A percentile compares a stretch with the other conserved stretches of the same genome.
Conservation (phyloP, 2,113 vertebrate species). For the human region DNA sequence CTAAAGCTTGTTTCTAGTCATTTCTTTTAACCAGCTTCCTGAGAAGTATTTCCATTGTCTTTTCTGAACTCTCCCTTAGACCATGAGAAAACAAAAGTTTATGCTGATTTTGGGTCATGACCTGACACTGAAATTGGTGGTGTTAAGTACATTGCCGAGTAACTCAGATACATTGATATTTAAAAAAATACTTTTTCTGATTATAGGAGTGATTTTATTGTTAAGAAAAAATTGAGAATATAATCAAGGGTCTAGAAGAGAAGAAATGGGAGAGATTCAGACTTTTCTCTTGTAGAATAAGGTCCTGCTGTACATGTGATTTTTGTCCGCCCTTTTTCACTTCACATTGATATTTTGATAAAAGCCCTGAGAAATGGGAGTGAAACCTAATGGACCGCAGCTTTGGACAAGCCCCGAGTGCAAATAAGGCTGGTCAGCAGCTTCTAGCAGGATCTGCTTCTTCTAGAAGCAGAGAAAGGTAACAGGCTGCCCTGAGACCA, state of each 20-base stretch:
- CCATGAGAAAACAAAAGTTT: background rate
- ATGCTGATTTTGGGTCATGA: conserved; percentile 8
- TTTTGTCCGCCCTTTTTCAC: background rate
- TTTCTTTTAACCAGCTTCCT: background rate
- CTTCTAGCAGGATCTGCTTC: background rate
- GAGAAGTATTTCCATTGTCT: background rate
- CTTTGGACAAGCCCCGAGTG: background rate
- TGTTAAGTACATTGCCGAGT: background rate
- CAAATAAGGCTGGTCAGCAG: background rate
- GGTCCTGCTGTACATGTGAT: background rate
- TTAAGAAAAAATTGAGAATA: background rate
- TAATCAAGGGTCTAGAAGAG: background rate
- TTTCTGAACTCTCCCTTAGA: conserved; percentile 3
- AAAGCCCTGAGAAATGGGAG: background rate
- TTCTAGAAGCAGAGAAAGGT: background rate
- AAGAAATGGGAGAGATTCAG: background rate
- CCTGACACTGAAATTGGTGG: background rate
- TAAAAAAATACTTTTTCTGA: background rate
- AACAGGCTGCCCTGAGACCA: too few species aligned
- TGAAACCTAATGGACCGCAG: background rate
- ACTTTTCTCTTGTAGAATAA: background rate
- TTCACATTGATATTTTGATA: background rate
- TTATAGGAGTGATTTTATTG: background rate
- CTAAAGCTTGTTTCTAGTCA: background rate
- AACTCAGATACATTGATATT: background rate